phyloP scores from a whole-genome alignment of 2,888 invertebrate genomes.

The Agonum fuliginosum region DNA sequence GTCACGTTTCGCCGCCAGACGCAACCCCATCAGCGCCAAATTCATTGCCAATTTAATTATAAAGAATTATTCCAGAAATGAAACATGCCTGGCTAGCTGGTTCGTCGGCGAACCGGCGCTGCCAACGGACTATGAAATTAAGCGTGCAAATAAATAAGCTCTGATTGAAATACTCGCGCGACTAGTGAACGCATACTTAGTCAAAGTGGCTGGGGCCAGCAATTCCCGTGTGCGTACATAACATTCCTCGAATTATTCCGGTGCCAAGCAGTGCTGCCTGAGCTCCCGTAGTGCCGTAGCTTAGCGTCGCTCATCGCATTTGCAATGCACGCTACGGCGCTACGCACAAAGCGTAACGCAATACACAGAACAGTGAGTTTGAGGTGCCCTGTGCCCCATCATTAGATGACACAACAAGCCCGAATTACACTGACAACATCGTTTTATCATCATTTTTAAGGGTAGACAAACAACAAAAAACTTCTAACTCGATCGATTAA shows the following conservation, averaged over 20 bases:
- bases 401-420: conserved; percentile 1
- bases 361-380: background rate
- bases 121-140: conserved; percentile 37
- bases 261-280: conserved; percentile 8
- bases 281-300: no score
- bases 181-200: conserved; percentile 49
- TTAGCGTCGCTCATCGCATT: conserved; percentile 9
- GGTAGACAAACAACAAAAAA: background rate
- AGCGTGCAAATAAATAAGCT: conserved; percentile 50
- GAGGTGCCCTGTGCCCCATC: no score
- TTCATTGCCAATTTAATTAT: conserved; percentile 44
- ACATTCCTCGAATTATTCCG: conserved; percentile 36
- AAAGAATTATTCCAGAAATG: conserved; percentile 48
- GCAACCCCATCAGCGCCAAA: background rate
- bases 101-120: no score
- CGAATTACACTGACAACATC: conserved; percentile 16
- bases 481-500: conserved; percentile 17
- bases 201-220: conserved; percentile 41
- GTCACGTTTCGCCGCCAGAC: background rate
- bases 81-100: conserved; percentile 1
- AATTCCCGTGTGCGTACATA: conserved; percentile 35
- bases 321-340: background rate
- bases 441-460: background rate
- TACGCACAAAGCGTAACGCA: background rate
- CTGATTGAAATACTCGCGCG: conserved; percentile 51